Evolutionary conservation across 92 coral and sea anemone species (phyloP).

Genomic region (Montipora capitata): DNA sequence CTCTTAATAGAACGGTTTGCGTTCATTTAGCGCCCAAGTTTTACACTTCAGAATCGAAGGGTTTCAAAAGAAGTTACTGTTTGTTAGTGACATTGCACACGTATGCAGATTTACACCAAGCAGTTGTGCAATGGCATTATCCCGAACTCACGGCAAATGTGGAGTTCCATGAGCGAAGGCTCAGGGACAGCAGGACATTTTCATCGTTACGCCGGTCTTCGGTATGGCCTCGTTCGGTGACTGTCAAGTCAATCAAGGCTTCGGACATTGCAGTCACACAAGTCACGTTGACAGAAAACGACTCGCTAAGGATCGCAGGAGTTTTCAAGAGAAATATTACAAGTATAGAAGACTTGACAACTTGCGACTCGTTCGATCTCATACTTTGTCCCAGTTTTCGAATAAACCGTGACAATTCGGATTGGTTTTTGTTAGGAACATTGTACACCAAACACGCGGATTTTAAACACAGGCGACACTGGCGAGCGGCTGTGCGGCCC

Average conservation of each 20-base stretch:
- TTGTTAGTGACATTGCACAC: constrained; percentile 59
- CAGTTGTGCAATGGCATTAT: constrained; percentile 19
- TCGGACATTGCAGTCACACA: constrained; percentile 64
- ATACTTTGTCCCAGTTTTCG: constrained; percentile 78
- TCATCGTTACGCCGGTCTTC: neutral
- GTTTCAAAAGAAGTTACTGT: constrained; percentile 68
- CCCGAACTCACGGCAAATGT: constrained; percentile 39
- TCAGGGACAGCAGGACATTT: neutral
- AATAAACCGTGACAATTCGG: constrained; percentile 23
- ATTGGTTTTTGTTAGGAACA: constrained; percentile 87
- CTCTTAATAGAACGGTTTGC: constrained; percentile 62
- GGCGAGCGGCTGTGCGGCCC: constrained; percentile 85
- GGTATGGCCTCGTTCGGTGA: constrained; percentile 38
- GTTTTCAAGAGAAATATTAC: constrained; percentile 29
- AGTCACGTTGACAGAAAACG: constrained; percentile 56
- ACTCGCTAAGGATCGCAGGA: constrained; percentile 73
- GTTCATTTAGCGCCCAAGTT: constrained; percentile 92
- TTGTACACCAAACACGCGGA: constrained; percentile 76
- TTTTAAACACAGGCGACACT: constrained; percentile 74
- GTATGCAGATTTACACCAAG: neutral
- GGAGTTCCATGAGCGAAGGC: constrained; percentile 66
- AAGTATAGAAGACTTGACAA: constrained; percentile 38
- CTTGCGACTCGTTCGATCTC: constrained; percentile 80
- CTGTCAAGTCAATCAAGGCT: constrained; percentile 36
- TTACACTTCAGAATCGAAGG: constrained; percentile 81